phyloP scores from a whole-genome alignment of 35 echinoderm and acorn worm species.

The Diadema setosum region DNA sequence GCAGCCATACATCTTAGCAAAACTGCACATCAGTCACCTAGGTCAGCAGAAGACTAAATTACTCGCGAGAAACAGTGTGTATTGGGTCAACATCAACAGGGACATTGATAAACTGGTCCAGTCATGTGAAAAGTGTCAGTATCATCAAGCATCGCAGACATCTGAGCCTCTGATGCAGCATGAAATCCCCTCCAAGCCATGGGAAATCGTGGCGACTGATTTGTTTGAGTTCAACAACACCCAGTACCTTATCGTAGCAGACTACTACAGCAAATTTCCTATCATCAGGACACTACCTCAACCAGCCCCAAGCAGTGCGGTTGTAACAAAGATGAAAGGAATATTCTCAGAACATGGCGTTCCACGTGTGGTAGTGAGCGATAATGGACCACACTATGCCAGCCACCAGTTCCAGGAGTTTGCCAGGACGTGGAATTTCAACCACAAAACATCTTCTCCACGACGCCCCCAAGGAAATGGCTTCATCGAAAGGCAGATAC shows the following conservation, averaged over 20 bases:
- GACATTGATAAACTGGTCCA: background rate
- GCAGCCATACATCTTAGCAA: constrained; percentile 34
- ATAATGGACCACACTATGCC: constrained; percentile 31
- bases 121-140: background rate
- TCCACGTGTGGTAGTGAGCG: constrained; percentile 1
- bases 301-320: background rate
- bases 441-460: background rate
- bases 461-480: constrained; percentile 25
- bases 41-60: background rate
- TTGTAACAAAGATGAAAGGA: background rate
- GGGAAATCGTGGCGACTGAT: background rate
- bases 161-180: constrained; percentile 15
- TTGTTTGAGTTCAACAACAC: background rate
- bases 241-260: constrained; percentile 22
- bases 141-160: constrained; percentile 35
- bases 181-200: constrained; percentile 19
- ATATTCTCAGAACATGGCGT: constrained; percentile 22
- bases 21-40: constrained; percentile 26
- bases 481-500: constrained; percentile 5
- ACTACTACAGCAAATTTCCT: constrained; percentile 34
- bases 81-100: background rate
- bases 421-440: background rate
- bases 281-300: constrained; percentile 4
- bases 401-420: constrained; percentile 13
- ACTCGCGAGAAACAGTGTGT: constrained; percentile 32